Base-by-base conservation (phyloP, 2,797 vertebrate genomes). In the Arrhamphus sclerolepis region DNA sequence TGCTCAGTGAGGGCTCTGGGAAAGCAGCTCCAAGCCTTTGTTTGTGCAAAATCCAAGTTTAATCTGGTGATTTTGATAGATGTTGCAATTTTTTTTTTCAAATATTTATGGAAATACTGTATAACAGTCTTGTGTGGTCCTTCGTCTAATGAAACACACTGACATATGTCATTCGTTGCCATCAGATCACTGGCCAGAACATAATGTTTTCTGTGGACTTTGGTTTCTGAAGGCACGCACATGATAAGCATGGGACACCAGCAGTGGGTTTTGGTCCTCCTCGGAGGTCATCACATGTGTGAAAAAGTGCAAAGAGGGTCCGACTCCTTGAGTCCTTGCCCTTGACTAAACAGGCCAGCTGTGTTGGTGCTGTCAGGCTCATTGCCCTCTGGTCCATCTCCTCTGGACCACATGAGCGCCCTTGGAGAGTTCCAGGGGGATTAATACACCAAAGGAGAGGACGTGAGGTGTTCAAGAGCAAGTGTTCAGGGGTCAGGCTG, bases 291-390 rank as follows among this genome's bases (percentile, higher is more conserved):
- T 50, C 59, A 22, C 62, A 75, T 81, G 75, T 80, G 77, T 70
- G 61, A 76, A 58, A 21, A 47, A 64, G 53, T 47, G 62, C 66
- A 47, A 40, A 46, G 70, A 46, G 51, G 60, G 50, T 51, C 69
- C 52, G 65, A 74, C 50, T 50, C 43, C 21, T 46, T 51, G 60
- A 74, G 52, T 50, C 43, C 21, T 46, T 51, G 60, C 50, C 57
- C 41, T 57, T 62, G 40, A 47, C 67, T 72, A 57, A 31, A 39
- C 56, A 21, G 68, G 56, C 70, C 87, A 90, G 87, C 89, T 91
- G 91, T 92, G 88, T 92, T 92, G 89, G 78, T 87, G 77, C 84
- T 91, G 87, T 92, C 91, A 87, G 77, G 66, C 77, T 66, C 81
- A 86, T 89, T 62, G 59, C 34, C 69, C 66, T 85, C 72, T 77